Conservation (phyloP, 2,888 invertebrate genomes). For the Desoria tigrina region DNA sequence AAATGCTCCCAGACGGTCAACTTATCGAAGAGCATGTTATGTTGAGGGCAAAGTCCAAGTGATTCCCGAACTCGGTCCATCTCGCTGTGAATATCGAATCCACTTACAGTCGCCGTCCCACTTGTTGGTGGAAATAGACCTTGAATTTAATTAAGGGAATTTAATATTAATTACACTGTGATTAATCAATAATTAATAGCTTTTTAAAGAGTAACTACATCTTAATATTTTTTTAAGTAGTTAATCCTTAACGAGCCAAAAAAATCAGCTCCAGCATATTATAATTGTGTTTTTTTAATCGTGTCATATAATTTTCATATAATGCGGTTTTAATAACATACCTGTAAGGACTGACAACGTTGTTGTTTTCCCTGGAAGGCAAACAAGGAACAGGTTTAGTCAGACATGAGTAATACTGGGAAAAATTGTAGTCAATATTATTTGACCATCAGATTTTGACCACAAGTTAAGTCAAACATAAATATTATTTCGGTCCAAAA, state of each 20-base stretch:
- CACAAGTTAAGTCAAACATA: not conserved
- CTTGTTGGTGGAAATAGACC: slow-evolving; percentile 71
- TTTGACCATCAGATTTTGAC: too few species aligned
- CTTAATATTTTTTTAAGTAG: slow-evolving; percentile 66
- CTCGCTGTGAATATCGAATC: slow-evolving; percentile 68
- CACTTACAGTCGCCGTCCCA: slow-evolving; percentile 73
- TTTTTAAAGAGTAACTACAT: slow-evolving; percentile 55
- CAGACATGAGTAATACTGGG: not conserved
- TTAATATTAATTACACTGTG: too few species aligned
- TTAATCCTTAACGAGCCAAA: too few species aligned
- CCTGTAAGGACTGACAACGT: slow-evolving; percentile 71
- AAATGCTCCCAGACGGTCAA: slow-evolving; percentile 80
- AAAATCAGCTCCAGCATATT: too few species aligned
- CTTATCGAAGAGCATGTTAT: slow-evolving; percentile 79
- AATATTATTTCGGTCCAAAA: not conserved
- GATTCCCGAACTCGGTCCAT: slow-evolving; percentile 68
- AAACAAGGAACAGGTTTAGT: not conserved
- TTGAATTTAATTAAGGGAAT: slow-evolving; percentile 55
- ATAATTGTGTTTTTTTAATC: too few species aligned
- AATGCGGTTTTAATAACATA: slow-evolving; percentile 49
- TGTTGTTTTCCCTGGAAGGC: slow-evolving; percentile 73
- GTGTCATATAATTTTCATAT: too few species aligned
- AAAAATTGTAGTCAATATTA: too few species aligned
- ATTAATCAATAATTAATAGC: not conserved
- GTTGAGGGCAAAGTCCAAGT: slow-evolving; percentile 87